These are phyloP conservation scores for Bombus pascuorum DNA, from an alignment of 1,140 invertebrate species.

Conservation along the genomic window DNA sequence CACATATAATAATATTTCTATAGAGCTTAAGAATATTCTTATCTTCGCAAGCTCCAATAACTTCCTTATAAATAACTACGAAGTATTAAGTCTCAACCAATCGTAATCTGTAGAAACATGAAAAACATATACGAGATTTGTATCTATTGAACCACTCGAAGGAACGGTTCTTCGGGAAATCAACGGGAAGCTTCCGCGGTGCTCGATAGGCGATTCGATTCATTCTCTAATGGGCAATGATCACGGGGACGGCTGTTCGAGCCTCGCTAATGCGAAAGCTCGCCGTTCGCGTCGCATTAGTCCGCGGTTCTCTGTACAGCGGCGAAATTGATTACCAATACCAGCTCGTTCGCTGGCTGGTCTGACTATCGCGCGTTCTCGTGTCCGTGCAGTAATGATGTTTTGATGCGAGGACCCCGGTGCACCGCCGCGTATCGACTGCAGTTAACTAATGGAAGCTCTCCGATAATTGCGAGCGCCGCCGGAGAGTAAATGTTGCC, in stretches of 20 bases:
- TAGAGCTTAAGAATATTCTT: not conserved
- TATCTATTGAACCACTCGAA: not conserved
- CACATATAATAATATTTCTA: not conserved
- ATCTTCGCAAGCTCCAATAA: not conserved
- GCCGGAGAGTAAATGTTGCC: conserved; percentile 79
- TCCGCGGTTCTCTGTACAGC: conserved; percentile 67
- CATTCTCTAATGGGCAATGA: conserved; percentile 75
- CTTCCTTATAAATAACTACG: not conserved
- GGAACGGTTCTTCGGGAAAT: not conserved
- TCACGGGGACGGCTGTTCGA: conserved; percentile 72
- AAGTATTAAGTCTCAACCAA: not conserved
- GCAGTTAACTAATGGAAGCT: conserved; percentile 83
- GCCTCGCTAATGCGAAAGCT: conserved; percentile 63
- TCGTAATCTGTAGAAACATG: not conserved
- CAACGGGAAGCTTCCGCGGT: not conserved
- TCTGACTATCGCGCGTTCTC: conserved; percentile 62
- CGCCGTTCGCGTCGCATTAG: conserved; percentile 74
- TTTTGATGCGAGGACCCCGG: conserved; percentile 80
- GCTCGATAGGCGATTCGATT: conserved; percentile 46
- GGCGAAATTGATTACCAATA: conserved; percentile 82
- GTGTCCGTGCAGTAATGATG: conserved; percentile 80
- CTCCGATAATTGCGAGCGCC: conserved; percentile 81
- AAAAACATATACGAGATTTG: not conserved
- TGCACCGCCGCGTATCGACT: conserved; percentile 77
- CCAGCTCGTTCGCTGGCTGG: conserved; percentile 65